These are phyloP conservation scores for Parnassius smintheus DNA, from an alignment of 2,888 invertebrate genomes.

Conservation along the genomic window DNA sequence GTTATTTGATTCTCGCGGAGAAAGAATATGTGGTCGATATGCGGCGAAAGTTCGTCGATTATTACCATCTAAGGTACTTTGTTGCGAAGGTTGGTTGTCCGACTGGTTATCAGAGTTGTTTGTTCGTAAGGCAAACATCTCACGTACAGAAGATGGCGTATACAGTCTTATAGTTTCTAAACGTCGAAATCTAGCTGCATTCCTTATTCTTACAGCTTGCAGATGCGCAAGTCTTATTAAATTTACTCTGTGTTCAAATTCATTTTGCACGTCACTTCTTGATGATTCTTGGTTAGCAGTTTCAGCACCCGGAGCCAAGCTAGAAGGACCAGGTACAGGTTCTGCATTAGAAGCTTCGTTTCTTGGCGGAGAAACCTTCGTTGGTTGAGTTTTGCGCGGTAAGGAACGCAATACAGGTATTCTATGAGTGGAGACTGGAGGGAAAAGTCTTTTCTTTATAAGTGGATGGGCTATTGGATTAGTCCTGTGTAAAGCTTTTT, in stretches of 20 bases:
- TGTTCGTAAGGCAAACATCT: constrained; percentile 61
- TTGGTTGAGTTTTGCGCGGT: constrained; percentile 43
- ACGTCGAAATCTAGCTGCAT: constrained; percentile 65
- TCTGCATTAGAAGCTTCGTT: constrained; percentile 43
- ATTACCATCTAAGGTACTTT: constrained; percentile 40
- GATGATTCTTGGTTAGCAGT: constrained; percentile 36
- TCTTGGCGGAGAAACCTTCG: constrained; percentile 37
- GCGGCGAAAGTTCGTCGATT: constrained; percentile 45
- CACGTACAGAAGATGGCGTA: constrained; percentile 67
- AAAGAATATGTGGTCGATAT: constrained; percentile 50
- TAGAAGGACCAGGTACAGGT: constrained; percentile 61
- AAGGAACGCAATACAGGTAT: constrained; percentile 61
- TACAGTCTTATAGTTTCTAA: constrained; percentile 69
- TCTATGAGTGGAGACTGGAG: constrained; percentile 60
- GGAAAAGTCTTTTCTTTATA: constrained; percentile 53
- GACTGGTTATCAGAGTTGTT: constrained; percentile 45
- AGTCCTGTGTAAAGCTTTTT: constrained; percentile 67
- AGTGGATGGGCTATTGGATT: constrained; percentile 68
- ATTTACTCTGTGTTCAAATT: constrained; percentile 63
- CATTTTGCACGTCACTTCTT: constrained; percentile 45
- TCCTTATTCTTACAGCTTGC: constrained; percentile 63
- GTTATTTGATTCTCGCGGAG: constrained; percentile 38
- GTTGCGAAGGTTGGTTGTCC: constrained; percentile 42
- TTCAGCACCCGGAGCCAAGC: constrained; percentile 38
- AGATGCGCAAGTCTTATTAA: constrained; percentile 68